Conservation (phyloP, 1,140 invertebrate species). For the Ceratoteleas bidentatus region DNA sequence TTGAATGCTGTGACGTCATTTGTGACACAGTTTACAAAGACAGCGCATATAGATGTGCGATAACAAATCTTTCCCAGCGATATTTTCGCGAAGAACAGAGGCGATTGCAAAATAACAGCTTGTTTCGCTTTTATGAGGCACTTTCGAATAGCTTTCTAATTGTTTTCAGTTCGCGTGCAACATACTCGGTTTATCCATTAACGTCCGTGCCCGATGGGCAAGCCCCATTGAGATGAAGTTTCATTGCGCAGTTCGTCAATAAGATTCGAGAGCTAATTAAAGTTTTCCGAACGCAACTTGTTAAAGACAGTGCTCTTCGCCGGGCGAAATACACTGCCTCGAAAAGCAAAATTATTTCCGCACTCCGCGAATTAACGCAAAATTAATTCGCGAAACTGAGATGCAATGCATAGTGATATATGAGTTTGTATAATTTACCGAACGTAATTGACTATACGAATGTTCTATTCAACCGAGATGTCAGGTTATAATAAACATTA, state of each 20-base stretch:
- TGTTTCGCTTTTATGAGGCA: conserved; percentile 25
- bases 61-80: too few species aligned
- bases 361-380: too few species aligned
- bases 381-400: too few species aligned
- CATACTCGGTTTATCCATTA: conserved; percentile 64
- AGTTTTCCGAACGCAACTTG: conserved; percentile 69
- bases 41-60: too few species aligned
- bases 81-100: too few species aligned
- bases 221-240: conserved; percentile 58
- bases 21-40: too few species aligned
- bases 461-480: too few species aligned
- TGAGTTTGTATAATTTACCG: too few species aligned
- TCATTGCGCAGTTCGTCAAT: conserved; percentile 69
- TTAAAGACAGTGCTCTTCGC: conserved; percentile 38
- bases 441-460: too few species aligned
- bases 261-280: conserved; percentile 73
- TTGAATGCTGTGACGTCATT: too few species aligned
- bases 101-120: conserved; percentile 12
- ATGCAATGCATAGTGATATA: too few species aligned
- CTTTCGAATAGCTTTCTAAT: conserved; percentile 49
- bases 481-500: too few species aligned
- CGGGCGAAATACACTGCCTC: background rate
- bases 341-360: conserved; percentile 8
- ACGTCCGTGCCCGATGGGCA: conserved; percentile 29
- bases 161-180: conserved; percentile 46